Percentiles rank a stretch among this genome's conserved stretches.
phyloP scores from a whole-genome alignment of 2,113 vertebrate genomes.

The Cryptomyrus ogoouensis region DNA sequence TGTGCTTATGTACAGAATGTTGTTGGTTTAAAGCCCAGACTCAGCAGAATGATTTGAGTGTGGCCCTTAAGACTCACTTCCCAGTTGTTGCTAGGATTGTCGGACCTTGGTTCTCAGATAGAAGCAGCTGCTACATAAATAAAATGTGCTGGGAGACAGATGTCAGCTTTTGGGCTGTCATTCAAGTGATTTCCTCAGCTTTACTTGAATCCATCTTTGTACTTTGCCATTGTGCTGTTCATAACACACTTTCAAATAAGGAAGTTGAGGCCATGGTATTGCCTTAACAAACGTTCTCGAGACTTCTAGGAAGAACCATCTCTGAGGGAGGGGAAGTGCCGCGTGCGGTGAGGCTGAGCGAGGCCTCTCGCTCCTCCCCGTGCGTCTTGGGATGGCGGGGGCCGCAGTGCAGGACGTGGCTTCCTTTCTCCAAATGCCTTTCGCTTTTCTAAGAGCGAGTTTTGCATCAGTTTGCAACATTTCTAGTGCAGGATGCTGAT shows the following conservation, averaged over 20 bases:
- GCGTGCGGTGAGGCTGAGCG: not conserved
- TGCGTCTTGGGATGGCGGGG: not conserved
- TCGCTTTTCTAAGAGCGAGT: not conserved
- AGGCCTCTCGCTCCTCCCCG: not conserved
- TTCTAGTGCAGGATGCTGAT: conserved; percentile 1
- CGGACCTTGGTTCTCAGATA: not conserved
- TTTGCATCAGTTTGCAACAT: not conserved
- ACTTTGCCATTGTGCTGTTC: not conserved
- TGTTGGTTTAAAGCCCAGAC: not conserved
- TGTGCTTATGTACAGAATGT: not conserved
- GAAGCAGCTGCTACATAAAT: not conserved
- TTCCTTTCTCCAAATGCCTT: not conserved
- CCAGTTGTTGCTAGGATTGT: not conserved
- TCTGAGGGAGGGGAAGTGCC: not conserved
- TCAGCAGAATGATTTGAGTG: not conserved
- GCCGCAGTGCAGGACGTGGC: not conserved
- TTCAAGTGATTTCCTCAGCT: not conserved
- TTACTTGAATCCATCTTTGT: not conserved
- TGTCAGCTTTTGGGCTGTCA: not conserved
- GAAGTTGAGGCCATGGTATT: not conserved
- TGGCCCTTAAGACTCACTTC: not conserved
- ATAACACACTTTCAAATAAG: not conserved
- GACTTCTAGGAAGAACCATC: not conserved
- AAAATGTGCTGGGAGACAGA: not conserved
- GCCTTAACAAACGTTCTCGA: not conserved